A percentile compares a stretch with the other conserved stretches of the same genome.
These are phyloP conservation scores for Cochlearius cochlearius DNA, from an alignment of 2,113 vertebrate species.

Conservation along the genomic window DNA sequence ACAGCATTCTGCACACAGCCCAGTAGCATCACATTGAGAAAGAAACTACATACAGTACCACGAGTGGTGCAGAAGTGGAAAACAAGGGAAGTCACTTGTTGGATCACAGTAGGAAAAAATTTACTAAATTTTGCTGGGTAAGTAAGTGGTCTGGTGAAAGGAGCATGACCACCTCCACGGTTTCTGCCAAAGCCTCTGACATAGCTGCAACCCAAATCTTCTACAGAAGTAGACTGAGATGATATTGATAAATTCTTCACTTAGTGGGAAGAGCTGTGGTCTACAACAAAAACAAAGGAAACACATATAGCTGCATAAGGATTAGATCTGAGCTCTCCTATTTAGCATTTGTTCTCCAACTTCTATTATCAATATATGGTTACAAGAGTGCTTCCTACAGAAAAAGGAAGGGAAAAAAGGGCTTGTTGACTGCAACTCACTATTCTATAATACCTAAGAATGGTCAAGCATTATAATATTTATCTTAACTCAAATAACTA, in stretches of 20 bases:
- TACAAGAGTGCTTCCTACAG: background rate
- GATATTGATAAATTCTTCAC: background rate
- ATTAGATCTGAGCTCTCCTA: background rate
- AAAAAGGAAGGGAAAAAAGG: background rate
- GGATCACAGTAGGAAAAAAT: background rate
- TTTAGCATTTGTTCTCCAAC: background rate
- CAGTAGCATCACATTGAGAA: background rate
- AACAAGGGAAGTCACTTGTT: background rate
- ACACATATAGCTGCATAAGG: background rate
- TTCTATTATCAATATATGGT: background rate
- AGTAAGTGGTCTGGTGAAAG: background rate
- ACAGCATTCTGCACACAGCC: background rate
- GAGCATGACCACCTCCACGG: background rate
- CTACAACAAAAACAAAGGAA: background rate
- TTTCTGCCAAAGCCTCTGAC: background rate
- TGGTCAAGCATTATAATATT: background rate
- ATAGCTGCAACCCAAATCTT: background rate
- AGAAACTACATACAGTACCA: background rate
- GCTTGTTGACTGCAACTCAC: background rate
- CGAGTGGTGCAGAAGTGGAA: background rate
- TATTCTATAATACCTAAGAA: background rate
- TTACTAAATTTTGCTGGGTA: background rate
- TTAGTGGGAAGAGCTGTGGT: background rate
- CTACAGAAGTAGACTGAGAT: background rate
- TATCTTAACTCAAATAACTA: background rate